phyloP scores from a whole-genome alignment of 2,797 vertebrate genomes.

The Lacerta viridis region DNA sequence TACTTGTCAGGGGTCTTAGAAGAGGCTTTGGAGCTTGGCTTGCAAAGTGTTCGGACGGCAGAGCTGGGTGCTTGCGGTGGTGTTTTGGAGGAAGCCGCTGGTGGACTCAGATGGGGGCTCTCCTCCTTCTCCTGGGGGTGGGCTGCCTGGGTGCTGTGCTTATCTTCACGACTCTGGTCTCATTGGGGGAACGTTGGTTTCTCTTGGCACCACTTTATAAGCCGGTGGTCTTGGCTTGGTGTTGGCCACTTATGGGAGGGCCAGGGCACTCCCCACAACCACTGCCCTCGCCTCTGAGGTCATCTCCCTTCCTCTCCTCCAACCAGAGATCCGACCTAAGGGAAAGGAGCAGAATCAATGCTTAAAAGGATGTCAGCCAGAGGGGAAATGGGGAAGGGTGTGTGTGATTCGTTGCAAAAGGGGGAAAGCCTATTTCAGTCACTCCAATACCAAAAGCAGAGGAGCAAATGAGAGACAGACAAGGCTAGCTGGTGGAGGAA shows the following conservation, averaged over 20 bases:
- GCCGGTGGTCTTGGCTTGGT: constrained; percentile 9
- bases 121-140: not conserved
- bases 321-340: not conserved
- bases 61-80: not conserved
- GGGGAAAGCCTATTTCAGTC: not conserved
- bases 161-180: not conserved
- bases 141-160: too few relatives aligned
- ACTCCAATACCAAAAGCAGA: constrained; percentile 17
- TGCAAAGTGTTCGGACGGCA: not conserved
- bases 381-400: not conserved
- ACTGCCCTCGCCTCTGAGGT: not conserved
- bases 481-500: not conserved
- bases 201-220: constrained; percentile 42
- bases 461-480: not conserved
- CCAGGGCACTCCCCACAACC: not conserved
- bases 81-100: not conserved
- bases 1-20: not conserved
- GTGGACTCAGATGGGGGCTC: not conserved
- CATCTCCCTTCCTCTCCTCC: constrained; percentile 18
- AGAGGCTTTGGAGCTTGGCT: not conserved
- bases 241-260: not conserved
- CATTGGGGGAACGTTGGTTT: not conserved
- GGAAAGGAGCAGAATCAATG: not conserved
- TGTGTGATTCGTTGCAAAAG: not conserved
- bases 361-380: not conserved